Percentiles rank a stretch among this genome's conserved stretches.
Evolutionary conservation across 2,888 invertebrate species (phyloP).

Genomic region (Brassicogethes aeneus): DNA sequence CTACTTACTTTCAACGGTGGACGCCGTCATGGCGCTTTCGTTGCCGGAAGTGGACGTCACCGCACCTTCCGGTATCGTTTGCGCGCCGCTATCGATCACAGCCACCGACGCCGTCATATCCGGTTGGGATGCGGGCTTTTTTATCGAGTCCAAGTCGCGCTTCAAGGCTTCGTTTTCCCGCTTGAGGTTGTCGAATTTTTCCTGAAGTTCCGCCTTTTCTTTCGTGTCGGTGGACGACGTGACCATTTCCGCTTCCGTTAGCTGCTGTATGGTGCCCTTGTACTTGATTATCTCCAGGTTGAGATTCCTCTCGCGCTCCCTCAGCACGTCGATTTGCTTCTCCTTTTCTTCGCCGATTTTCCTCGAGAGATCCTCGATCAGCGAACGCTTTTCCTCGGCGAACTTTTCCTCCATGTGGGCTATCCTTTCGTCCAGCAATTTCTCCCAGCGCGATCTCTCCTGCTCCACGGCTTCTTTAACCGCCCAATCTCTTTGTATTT

Average conservation of each 20-base stretch:
- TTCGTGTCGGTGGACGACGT: too few species aligned
- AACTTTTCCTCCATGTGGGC: slow-evolving; percentile 43
- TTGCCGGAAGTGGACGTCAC: neutral
- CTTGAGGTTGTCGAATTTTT: slow-evolving; percentile 43
- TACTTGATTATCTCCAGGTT: slow-evolving; percentile 57
- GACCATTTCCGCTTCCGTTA: slow-evolving; percentile 58
- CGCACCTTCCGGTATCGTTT: neutral
- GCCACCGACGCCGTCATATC: slow-evolving; percentile 50
- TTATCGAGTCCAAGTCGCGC: slow-evolving; percentile 37
- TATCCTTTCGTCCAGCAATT: slow-evolving; percentile 41
- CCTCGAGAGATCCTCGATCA: slow-evolving; percentile 45
- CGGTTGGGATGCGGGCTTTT: slow-evolving; percentile 21
- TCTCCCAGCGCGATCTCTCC: slow-evolving; percentile 46
- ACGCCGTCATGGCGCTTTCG: slow-evolving; percentile 9
- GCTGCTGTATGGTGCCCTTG: slow-evolving; percentile 57
- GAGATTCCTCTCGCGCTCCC: slow-evolving; percentile 52
- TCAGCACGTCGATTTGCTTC: slow-evolving; percentile 54
- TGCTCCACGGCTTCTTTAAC: slow-evolving; percentile 45
- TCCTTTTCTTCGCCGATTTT: slow-evolving; percentile 63
- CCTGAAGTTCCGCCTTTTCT: slow-evolving; percentile 49
- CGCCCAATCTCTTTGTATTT: slow-evolving; percentile 49
- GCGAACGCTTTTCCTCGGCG: slow-evolving; percentile 11
- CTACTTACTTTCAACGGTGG: neutral
- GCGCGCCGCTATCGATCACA: slow-evolving; percentile 39
- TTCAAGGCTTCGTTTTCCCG: slow-evolving; percentile 43